Evolutionary conservation across 2,113 vertebrate species (phyloP), one percentile per base, ranked within the genome.

Genomic region (Cygnus atratus): DNA sequence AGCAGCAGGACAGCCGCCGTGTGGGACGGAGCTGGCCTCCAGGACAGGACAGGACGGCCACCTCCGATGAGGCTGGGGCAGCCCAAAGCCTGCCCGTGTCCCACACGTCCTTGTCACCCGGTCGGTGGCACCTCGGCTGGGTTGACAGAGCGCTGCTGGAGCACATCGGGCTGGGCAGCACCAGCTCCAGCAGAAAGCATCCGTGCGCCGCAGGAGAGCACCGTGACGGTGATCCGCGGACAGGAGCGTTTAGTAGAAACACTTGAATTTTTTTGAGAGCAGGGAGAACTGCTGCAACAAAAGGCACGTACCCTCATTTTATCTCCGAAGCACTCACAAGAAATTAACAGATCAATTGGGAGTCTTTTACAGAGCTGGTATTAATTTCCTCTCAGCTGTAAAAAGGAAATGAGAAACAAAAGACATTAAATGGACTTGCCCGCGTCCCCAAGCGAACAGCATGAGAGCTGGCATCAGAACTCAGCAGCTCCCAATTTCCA

Each of bases 341-440:
- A 88, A 93, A 96, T 97, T 96, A 97, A 95, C 76, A 93, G 96
- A 96, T 96, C 96, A 96, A 92, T 78, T 96, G 92, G 86, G 93
- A 97, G 93, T 92, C 90, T 90, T 95, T 96, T 90, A 92, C 24
- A 66, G 88, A 94, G 83, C 84, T 71, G 68, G 90, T 93, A 92
- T 97, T 95, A 95, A 96, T 96, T 96, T 96, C 55, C 90, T 95
- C 71, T 43, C 54, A 55, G 77, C 96, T 97, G 77, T 84, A 93
- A 84, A 93, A 72, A 72, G 92, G 93, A 94, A 94, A 93, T 35
- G 80, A 97, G 93, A 95, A 72, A 88, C 75, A 88, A 92, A 93
- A 94, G 85, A 62, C 75, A 86, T 93, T 96, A 96, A 97, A 92
- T 92, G 94, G 96, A 92, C 84, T 92, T 87, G 93, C 92, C 92